Evolutionary conservation across 2,888 invertebrate species (phyloP), one percentile per base, ranked within the genome.

Genomic region (Neocrepidodera transversa): DNA sequence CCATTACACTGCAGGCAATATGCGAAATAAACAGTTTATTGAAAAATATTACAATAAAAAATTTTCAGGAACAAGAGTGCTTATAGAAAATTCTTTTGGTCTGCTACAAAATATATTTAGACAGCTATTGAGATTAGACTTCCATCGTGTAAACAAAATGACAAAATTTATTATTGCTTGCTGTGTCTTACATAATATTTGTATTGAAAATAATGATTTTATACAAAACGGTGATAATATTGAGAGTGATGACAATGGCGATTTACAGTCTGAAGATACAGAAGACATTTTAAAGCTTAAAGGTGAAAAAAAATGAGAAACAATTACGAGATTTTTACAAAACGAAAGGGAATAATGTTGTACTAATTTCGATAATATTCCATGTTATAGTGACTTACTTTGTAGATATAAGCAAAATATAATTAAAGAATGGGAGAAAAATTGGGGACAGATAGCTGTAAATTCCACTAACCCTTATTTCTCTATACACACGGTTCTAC

Each of bases 81-180:
- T 26, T 1, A 52, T 52, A 13, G 52, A 52, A 52, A 52, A 52
- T 42, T 20, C 40, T 17, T 52, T 28, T 52, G 38, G 40, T 18
- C 32, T 52, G 2, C 17, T 51, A 13, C 18, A 51, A 51, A 36
- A 16, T 20, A 14, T 38, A 11, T 51, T 51, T 26, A 13, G 51
- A 13, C 51, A 51, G 32, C 36, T 51, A 13, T n/a, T 14, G 14
- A 20, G 11, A 23, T 7, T 38, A n/a, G 26, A 51, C 13, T 23
- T 51, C n/a, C 13, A 17, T 10, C 11, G 35, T 20, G 51, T 51
- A 14, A 23, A 51, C 5, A 51, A 26, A 51, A 51, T 38, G 14
- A 55, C 66, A 23, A 66, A 70, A 51, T 71, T 74, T 59, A 63
- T 72, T 36, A 60, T 70, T 14, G 50, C 28, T 14, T 52, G 52